Percentiles rank a stretch among this genome's conserved stretches.
Evolutionary conservation across 2,113 vertebrate genomes (phyloP).

Genomic region (Lucifuga dentata): DNA sequence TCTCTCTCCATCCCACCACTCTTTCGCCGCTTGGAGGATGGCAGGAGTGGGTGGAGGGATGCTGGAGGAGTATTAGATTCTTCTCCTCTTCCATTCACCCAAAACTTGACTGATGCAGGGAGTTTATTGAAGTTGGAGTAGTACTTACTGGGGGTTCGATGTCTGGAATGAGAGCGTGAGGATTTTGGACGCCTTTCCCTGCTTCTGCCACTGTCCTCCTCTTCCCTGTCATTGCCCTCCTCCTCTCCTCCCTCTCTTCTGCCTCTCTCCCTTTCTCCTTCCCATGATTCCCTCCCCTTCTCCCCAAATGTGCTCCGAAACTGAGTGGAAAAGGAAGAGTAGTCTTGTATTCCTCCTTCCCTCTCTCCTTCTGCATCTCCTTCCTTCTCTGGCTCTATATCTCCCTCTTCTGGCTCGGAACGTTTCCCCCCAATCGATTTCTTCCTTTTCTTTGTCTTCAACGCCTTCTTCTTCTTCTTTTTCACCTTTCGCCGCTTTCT

Average conservation of each 20-base stretch:
- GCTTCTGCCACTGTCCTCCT: constrained; percentile 76
- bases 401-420: constrained; percentile 83
- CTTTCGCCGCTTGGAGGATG: constrained; percentile 78
- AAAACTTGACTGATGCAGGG: constrained; percentile 86
- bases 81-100: constrained; percentile 79
- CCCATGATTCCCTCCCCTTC: constrained; percentile 80
- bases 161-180: constrained; percentile 70
- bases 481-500: constrained; percentile 82
- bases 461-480: constrained; percentile 84
- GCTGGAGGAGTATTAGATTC: constrained; percentile 74
- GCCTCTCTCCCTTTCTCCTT: constrained; percentile 78
- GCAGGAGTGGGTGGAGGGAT: constrained; percentile 80
- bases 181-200: constrained; percentile 77
- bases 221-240: constrained; percentile 78
- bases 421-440: constrained; percentile 76
- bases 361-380: constrained; percentile 80
- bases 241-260: constrained; percentile 76
- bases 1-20: constrained; percentile 79
- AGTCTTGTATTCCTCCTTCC: constrained; percentile 80
- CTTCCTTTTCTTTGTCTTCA: constrained; percentile 83
- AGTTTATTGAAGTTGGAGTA: constrained; percentile 85
- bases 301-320: constrained; percentile 80
- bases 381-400: constrained; percentile 80
- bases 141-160: constrained; percentile 74
- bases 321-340: constrained; percentile 81